phyloP scores from a whole-genome alignment of 2,888 invertebrate species.

The Megamerina dolium region DNA sequence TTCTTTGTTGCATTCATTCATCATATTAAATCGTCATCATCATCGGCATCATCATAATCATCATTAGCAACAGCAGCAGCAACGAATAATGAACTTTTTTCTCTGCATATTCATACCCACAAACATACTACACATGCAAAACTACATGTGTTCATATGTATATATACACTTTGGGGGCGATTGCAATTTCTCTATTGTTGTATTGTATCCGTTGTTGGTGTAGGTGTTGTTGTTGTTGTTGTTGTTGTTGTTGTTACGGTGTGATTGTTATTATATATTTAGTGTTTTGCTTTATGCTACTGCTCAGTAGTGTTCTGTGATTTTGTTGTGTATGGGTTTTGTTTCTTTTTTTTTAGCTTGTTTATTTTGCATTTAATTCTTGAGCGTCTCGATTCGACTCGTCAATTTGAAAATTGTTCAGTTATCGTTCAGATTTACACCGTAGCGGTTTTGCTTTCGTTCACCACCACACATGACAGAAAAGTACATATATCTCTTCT shows the following conservation, averaged over 20 bases:
- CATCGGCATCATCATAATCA: no score
- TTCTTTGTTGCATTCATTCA: no score
- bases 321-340: background rate
- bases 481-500: no score
- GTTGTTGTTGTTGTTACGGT: slow-evolving; percentile 6
- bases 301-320: slow-evolving; percentile 1
- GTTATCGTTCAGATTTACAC: slow-evolving; percentile 45
- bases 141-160: no score
- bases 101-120: no score
- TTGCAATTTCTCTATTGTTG: no score
- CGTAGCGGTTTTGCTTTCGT: slow-evolving; percentile 30
- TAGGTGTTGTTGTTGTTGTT: slow-evolving; percentile 12
- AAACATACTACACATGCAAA: no score
- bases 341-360: background rate
- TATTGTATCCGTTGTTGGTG: slow-evolving; percentile 11
- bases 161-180: no score
- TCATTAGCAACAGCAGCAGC: no score
- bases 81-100: no score
- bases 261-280: slow-evolving; percentile 2
- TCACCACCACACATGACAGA: background rate
- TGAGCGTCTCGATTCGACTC: slow-evolving; percentile 19
- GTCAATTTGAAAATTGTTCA: slow-evolving; percentile 31
- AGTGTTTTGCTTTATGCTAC: background rate
- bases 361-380: slow-evolving; percentile 6
- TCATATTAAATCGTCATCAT: no score